Conservation (phyloP, 2,888 invertebrate species). For the Leptopilina drosophilae region DNA sequence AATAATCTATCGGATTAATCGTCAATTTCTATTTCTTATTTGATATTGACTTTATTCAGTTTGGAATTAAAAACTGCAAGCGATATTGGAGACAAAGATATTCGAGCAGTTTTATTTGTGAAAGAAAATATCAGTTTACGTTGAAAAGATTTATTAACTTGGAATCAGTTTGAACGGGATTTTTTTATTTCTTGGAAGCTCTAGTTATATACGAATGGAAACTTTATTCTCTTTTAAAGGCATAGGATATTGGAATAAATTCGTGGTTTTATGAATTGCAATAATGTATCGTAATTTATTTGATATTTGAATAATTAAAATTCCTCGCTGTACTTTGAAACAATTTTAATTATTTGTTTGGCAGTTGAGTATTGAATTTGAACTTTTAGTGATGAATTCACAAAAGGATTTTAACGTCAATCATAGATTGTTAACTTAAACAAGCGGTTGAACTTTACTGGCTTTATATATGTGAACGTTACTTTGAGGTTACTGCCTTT, state of each 20-base stretch:
- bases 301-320: background rate
- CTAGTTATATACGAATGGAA: background rate
- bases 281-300: background rate
- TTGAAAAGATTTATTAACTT: background rate
- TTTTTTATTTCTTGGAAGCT: background rate
- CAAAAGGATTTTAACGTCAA: background rate
- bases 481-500: constrained; percentile 8
- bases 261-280: background rate
- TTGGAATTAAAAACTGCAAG: background rate
- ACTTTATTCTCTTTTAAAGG: background rate
- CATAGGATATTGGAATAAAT: too few species aligned
- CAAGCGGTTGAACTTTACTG: constrained; percentile 19
- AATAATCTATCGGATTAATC: constrained; percentile 12
- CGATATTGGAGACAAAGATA: background rate
- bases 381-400: background rate
- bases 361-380: background rate
- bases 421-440: background rate
- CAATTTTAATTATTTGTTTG: background rate
- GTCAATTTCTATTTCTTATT: background rate
- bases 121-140: background rate
- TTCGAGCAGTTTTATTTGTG: background rate
- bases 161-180: background rate
- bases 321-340: background rate
- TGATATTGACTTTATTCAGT: background rate
- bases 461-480: constrained; percentile 1